Evolutionary conservation across 2,888 invertebrate genomes (phyloP).

Genomic region (Drosophila putrida): DNA sequence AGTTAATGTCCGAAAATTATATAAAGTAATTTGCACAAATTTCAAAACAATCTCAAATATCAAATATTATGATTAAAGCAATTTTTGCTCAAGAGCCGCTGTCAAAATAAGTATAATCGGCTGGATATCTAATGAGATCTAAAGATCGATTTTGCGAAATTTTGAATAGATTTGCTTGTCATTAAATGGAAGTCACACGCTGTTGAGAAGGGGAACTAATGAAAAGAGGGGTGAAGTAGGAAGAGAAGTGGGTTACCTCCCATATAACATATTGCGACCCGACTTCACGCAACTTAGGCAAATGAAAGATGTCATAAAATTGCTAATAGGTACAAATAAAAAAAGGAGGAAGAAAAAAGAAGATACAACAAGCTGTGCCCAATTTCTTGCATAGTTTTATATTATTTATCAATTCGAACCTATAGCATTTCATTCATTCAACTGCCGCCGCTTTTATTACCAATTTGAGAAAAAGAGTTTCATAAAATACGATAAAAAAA

Average conservation of each 20-base stretch:
- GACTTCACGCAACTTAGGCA: slow-evolving; percentile 66
- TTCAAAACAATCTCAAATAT: slow-evolving; percentile 28
- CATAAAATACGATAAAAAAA: slow-evolving; percentile 52
- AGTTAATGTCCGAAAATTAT: slow-evolving; percentile 54
- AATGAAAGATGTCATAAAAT: slow-evolving; percentile 70
- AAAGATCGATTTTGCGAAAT: slow-evolving; percentile 36
- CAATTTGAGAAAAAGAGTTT: slow-evolving; percentile 55
- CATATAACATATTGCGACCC: slow-evolving; percentile 15
- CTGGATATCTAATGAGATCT: slow-evolving; percentile 26
- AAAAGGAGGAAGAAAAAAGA: slow-evolving; percentile 3
- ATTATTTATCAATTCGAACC: slow-evolving; percentile 51
- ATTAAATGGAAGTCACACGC: slow-evolving; percentile 32
- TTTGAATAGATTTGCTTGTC: slow-evolving; percentile 62
- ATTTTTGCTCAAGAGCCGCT: slow-evolving; percentile 42
- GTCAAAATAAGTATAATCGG: slow-evolving; percentile 27
- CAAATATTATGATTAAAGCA: slow-evolving; percentile 40
- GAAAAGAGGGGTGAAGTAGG: not conserved
- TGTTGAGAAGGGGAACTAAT: slow-evolving; percentile 2
- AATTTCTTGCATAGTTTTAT: slow-evolving; percentile 43
- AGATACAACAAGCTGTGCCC: slow-evolving; percentile 45
- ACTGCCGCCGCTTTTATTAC: slow-evolving; percentile 55
- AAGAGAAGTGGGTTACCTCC: slow-evolving; percentile 1
- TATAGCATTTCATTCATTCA: slow-evolving; percentile 55
- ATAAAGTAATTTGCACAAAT: slow-evolving; percentile 59
- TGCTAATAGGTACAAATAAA: slow-evolving; percentile 60